phyloP scores from a whole-genome alignment of 2,113 vertebrate genomes.

The Gobiocypris rarus region DNA sequence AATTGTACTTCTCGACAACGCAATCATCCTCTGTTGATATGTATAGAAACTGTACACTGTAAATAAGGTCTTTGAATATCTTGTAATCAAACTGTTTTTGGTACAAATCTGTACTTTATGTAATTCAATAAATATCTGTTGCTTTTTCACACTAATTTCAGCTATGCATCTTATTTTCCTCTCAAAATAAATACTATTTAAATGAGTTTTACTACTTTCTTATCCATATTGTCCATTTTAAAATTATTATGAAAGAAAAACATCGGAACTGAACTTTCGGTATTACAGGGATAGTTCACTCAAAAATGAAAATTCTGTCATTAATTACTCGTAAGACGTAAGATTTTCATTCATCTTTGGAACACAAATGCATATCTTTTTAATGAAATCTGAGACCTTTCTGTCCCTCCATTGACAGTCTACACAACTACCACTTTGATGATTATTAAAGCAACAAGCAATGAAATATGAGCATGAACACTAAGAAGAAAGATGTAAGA shows the following conservation, averaged over 20 bases:
- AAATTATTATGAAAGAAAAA: background rate
- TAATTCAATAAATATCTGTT: slow-evolving; percentile 25
- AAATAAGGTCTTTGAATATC: slow-evolving; percentile 8
- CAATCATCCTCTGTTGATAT: background rate
- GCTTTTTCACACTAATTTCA: slow-evolving; percentile 40
- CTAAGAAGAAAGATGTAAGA: slow-evolving; percentile 42
- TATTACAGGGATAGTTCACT: no score
- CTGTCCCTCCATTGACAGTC: no score
- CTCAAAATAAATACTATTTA: slow-evolving; percentile 69
- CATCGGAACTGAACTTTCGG: background rate
- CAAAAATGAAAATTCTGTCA: no score
- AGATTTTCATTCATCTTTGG: no score
- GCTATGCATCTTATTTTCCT: slow-evolving; percentile 48
- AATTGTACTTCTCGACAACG: background rate
- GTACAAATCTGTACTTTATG: slow-evolving; percentile 8
- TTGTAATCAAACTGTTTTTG: background rate
- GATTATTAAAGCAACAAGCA: background rate
- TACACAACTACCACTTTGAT: no score
- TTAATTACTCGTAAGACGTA: no score
- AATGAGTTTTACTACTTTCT: slow-evolving; percentile 37
- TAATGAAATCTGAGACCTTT: no score
- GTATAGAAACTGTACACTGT: background rate
- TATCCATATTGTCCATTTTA: background rate
- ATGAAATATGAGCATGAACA: slow-evolving; percentile 1
- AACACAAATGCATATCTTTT: no score